Evolutionary conservation across 1,140 invertebrate genomes (phyloP).

Genomic region (Drosophila tani): DNA sequence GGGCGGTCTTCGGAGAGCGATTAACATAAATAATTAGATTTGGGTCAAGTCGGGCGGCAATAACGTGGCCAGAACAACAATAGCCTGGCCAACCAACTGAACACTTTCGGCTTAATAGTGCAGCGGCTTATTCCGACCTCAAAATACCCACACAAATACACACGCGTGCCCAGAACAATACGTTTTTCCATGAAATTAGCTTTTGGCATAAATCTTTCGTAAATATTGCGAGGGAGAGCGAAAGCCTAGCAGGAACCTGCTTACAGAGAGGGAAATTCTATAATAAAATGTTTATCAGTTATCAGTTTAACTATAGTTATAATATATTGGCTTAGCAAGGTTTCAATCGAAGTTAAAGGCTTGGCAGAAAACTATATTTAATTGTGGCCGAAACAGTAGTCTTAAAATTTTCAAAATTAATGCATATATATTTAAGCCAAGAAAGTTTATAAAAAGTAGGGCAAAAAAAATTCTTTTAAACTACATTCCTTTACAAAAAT

Average conservation of each 20-base stretch:
- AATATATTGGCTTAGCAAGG: too few species aligned
- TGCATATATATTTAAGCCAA: background rate
- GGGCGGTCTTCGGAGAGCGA: constrained; percentile 64
- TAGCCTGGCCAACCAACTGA: constrained; percentile 28
- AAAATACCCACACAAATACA: constrained; percentile 46
- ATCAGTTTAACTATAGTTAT: too few species aligned
- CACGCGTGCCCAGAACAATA: constrained; percentile 57
- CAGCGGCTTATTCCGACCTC: constrained; percentile 61
- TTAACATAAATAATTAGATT: constrained; percentile 83
- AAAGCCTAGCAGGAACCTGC: constrained; percentile 1
- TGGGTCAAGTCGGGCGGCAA: constrained; percentile 53
- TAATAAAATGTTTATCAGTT: too few species aligned
- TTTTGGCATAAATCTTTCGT: constrained; percentile 81
- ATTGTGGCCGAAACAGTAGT: too few species aligned
- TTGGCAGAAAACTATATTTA: too few species aligned
- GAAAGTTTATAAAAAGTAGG: too few species aligned
- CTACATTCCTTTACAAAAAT: background rate
- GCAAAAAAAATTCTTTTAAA: background rate
- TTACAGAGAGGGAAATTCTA: constrained; percentile 13
- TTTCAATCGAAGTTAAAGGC: background rate
- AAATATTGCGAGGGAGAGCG: constrained; percentile 53
- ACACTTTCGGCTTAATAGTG: constrained; percentile 55
- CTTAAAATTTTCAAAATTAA: background rate
- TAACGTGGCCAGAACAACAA: constrained; percentile 31
- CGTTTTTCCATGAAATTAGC: constrained; percentile 83